These are phyloP conservation scores for Melanotaenia pygmaea DNA, from an alignment of 2,797 vertebrate species.

Conservation along the genomic window DNA sequence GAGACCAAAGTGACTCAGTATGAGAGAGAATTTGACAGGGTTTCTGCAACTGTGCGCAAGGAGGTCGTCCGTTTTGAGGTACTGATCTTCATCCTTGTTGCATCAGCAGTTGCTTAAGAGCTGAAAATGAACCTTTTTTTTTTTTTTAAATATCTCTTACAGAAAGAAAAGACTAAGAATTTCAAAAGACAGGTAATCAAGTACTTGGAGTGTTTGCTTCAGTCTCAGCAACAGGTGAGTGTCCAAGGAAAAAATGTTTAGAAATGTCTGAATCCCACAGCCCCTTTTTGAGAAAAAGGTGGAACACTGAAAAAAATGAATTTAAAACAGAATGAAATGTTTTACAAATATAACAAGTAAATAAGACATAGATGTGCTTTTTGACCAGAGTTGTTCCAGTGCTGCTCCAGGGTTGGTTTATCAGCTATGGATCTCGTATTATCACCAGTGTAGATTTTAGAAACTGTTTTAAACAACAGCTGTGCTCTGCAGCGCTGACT, in stretches of 20 bases:
- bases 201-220: slow-evolving; percentile 91
- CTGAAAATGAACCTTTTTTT: background rate
- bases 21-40: slow-evolving; percentile 94
- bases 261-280: too few relatives aligned
- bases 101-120: background rate
- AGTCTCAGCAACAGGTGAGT: slow-evolving; percentile 95
- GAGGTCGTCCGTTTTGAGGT: slow-evolving; percentile 97
- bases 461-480: too few relatives aligned
- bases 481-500: too few relatives aligned
- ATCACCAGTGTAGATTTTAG: too few relatives aligned
- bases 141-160: slow-evolving; percentile 22
- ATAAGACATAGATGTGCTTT: too few relatives aligned
- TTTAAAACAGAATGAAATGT: too few relatives aligned
- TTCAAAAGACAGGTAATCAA: slow-evolving; percentile 91
- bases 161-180: slow-evolving; percentile 95
- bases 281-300: too few relatives aligned
- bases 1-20: slow-evolving; percentile 95
- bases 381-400: too few relatives aligned
- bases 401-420: too few relatives aligned
- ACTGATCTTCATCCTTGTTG: background rate
- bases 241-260: background rate
- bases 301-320: too few relatives aligned
- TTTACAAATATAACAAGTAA: too few relatives aligned
- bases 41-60: slow-evolving; percentile 92
- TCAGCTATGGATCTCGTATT: too few relatives aligned